Evolutionary conservation across 1,140 invertebrate genomes (phyloP).

Genomic region (Theocolax elegans): DNA sequence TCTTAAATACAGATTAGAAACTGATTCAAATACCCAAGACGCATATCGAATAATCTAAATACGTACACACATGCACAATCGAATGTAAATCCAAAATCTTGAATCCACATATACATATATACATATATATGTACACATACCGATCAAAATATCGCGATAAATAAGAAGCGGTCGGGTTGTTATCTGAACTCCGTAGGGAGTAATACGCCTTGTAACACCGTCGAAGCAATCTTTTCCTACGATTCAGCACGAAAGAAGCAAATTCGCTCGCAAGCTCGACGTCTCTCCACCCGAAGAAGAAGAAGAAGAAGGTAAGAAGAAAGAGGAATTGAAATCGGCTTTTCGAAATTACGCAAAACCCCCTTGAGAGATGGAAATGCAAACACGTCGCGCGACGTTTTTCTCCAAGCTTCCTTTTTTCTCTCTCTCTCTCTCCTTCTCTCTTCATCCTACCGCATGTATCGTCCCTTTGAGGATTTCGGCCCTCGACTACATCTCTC

Average conservation of each 20-base stretch:
- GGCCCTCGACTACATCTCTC: conserved; percentile 44
- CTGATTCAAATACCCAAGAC: too few relatives aligned
- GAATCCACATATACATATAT: too few relatives aligned
- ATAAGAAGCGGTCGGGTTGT: neutral
- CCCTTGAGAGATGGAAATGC: conserved; percentile 58
- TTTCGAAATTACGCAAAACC: conserved; percentile 63
- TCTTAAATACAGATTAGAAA: too few relatives aligned
- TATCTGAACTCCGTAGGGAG: neutral
- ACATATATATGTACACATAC: too few relatives aligned
- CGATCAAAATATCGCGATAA: conserved; percentile 7
- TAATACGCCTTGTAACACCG: neutral
- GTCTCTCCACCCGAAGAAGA: neutral
- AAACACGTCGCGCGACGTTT: conserved; percentile 54
- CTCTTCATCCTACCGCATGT: conserved; percentile 44
- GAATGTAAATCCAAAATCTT: too few relatives aligned
- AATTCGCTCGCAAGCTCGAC: too few relatives aligned
- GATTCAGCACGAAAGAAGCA: too few relatives aligned
- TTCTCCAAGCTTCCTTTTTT: neutral
- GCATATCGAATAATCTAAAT: too few relatives aligned
- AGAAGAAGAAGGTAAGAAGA: conserved; percentile 19
- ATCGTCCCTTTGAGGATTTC: conserved; percentile 56
- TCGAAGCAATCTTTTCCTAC: neutral
- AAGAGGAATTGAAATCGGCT: conserved; percentile 66
- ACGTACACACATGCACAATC: too few relatives aligned
- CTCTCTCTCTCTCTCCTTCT: too few relatives aligned